These are phyloP conservation scores for Contarinia nasturtii DNA, from an alignment of 1,140 invertebrate genomes.

Conservation along the genomic window DNA sequence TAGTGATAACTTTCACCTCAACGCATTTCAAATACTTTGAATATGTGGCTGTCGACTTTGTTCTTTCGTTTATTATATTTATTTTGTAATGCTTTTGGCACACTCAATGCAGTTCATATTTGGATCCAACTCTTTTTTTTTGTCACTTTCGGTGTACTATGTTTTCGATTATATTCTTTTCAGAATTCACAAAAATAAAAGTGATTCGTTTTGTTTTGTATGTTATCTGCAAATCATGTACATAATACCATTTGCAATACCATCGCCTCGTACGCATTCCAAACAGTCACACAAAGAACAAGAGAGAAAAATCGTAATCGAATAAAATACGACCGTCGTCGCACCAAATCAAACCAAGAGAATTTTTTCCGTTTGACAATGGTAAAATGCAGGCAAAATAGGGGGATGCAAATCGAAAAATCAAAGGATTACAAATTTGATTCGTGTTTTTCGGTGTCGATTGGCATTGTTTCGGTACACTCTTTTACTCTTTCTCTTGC, in stretches of 20 bases:
- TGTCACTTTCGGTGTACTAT: slow-evolving; percentile 15
- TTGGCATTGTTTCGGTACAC: no score
- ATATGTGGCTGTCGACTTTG: not conserved
- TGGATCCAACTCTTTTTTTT: not conserved
- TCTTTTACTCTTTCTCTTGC: not conserved
- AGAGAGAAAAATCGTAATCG: no score
- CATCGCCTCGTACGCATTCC: no score
- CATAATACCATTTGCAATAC: no score
- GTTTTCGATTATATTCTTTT: slow-evolving; percentile 6
- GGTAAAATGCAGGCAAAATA: no score
- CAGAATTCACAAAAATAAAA: slow-evolving; percentile 1
- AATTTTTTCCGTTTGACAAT: no score
- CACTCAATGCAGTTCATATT: slow-evolving; percentile 13
- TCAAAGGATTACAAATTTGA: not conserved
- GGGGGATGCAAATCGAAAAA: not conserved
- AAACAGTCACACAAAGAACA: no score
- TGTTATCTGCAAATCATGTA: slow-evolving; percentile 1
- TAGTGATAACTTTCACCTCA: no score
- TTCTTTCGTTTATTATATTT: not conserved
- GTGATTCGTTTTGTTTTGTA: slow-evolving; percentile 4
- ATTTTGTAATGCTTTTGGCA: slow-evolving; percentile 8
- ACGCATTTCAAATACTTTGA: not conserved
- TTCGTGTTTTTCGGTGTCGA: not conserved
- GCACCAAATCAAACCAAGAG: no score
- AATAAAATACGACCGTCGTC: no score